Conservation (phyloP, 2,797 vertebrate species). For the Nannoperca australis region DNA sequence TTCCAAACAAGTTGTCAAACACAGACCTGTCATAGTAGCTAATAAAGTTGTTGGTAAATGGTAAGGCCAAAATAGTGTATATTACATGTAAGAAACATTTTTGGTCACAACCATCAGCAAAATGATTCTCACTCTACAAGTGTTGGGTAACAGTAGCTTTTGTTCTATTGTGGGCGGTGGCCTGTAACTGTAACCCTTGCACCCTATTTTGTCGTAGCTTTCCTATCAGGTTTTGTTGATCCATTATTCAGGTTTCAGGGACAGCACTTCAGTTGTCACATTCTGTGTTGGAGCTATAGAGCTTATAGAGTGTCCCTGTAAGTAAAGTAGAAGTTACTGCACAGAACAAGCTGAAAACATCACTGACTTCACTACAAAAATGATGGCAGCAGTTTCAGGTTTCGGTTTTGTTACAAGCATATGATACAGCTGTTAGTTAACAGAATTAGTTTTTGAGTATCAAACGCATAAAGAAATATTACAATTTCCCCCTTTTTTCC, state of each 20-base stretch:
- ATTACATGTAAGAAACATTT: background rate
- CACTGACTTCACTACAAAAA: background rate
- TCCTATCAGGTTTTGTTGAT: conserved; percentile 37
- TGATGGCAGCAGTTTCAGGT: background rate
- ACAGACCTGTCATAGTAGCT: background rate
- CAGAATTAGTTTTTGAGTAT: background rate
- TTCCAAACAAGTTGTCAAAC: background rate
- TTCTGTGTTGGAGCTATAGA: conserved; percentile 1
- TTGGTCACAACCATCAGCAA: background rate
- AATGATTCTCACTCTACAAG: background rate
- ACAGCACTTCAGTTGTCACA: conserved; percentile 4
- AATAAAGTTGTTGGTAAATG: background rate
- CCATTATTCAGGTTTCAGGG: conserved; percentile 44
- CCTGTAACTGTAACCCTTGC: conserved; percentile 54
- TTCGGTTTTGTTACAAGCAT: background rate
- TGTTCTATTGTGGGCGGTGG: conserved; percentile 29
- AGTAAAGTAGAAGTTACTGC: background rate
- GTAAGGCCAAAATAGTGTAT: background rate
- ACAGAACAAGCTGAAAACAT: background rate
- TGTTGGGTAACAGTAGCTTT: conserved; percentile 31
- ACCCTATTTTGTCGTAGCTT: conserved; percentile 6
- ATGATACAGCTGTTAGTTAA: background rate
- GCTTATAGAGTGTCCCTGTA: background rate
- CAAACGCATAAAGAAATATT: background rate
- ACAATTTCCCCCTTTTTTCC: background rate